Conservation (phyloP, 2,797 vertebrate genomes). For the Synanceia verrucosa region DNA sequence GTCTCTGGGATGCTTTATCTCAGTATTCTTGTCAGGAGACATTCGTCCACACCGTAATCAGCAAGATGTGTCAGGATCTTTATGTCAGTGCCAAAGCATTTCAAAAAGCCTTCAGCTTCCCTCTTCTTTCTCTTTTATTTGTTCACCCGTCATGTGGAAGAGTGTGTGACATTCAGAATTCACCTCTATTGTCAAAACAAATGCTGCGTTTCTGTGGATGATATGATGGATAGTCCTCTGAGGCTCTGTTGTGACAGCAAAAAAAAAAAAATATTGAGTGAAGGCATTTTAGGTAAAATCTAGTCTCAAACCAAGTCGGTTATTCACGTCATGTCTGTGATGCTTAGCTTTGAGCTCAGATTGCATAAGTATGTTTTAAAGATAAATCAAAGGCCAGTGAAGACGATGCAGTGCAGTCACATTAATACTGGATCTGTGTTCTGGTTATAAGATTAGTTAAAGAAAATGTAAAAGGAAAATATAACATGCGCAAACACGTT, state of each 20-base stretch:
- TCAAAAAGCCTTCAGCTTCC: slow-evolving; percentile 23
- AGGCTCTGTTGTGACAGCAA: slow-evolving; percentile 41
- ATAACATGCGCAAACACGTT: too few relatives aligned
- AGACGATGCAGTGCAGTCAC: background rate
- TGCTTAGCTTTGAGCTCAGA: background rate
- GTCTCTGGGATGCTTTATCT: slow-evolving; percentile 27
- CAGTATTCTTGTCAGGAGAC: slow-evolving; percentile 39
- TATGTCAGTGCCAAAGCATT: slow-evolving; percentile 40
- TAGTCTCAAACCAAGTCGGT: background rate
- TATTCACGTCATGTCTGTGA: slow-evolving; percentile 1
- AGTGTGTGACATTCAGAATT: background rate
- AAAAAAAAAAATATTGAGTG: background rate
- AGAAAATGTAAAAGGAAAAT: background rate
- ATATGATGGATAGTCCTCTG: slow-evolving; percentile 29
- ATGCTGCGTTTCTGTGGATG: slow-evolving; percentile 18
- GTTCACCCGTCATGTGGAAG: slow-evolving; percentile 16
- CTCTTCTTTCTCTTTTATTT: slow-evolving; percentile 10
- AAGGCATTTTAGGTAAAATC: slow-evolving; percentile 29
- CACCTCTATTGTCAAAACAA: slow-evolving; percentile 32
- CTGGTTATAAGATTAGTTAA: background rate
- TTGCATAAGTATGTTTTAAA: background rate
- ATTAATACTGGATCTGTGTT: background rate
- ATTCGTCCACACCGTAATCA: slow-evolving; percentile 42
- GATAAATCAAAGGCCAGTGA: background rate
- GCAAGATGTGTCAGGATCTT: slow-evolving; percentile 46